phyloP scores from a whole-genome alignment of 2,797 vertebrate genomes.

The Trichosurus vulpecula region DNA sequence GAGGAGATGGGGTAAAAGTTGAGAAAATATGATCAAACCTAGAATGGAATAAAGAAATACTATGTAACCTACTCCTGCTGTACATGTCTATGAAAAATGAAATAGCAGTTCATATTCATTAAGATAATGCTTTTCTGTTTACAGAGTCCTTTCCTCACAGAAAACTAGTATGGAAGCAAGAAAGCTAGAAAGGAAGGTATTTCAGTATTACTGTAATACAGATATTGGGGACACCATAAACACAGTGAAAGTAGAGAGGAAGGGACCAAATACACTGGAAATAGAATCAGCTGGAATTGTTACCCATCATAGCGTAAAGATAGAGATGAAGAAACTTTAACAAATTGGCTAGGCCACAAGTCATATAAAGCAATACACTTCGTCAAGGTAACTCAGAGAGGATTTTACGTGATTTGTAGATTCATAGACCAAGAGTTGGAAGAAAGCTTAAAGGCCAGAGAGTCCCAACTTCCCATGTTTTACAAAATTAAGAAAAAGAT shows the following conservation, averaged over 20 bases:
- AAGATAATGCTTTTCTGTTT: neutral
- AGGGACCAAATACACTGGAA: neutral
- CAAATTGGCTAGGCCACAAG: neutral
- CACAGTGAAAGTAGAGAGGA: neutral
- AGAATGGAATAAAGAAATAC: neutral
- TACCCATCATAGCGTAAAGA: neutral
- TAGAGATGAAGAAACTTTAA: conserved; percentile 9
- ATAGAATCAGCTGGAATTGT: neutral
- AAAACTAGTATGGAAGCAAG: neutral
- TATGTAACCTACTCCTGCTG: neutral
- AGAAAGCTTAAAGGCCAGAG: neutral
- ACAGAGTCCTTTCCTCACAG: neutral
- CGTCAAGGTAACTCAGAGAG: conserved; percentile 33
- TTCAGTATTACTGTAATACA: neutral
- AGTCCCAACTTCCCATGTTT: neutral
- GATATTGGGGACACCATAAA: neutral
- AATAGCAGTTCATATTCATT: neutral
- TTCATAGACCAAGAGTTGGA: neutral
- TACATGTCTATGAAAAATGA: neutral
- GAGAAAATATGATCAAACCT: neutral
- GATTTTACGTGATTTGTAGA: no score
- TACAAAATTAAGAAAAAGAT: neutral
- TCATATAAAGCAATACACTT: neutral
- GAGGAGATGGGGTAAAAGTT: neutral
- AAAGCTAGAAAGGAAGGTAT: neutral